A percentile compares a stretch with the other conserved stretches of the same genome.
phyloP scores from a whole-genome alignment of 2,113 vertebrate species.

The Oryzias javanicus region DNA sequence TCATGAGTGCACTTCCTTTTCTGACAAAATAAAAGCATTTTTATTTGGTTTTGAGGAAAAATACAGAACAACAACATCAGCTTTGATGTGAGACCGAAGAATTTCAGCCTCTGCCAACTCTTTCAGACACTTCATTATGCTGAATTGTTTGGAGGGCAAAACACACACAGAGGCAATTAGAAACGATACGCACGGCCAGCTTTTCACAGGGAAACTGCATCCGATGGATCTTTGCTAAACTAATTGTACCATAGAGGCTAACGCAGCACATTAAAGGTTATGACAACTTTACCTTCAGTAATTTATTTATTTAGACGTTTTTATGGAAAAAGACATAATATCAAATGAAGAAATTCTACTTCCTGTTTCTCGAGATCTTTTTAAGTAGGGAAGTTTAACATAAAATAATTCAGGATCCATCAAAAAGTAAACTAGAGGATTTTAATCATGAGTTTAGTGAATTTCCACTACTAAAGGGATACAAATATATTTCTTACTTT shows the following conservation, averaged over 20 bases:
- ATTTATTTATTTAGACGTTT: too few species aligned
- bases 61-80: slow-evolving; percentile 24
- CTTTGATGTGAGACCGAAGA: slow-evolving; percentile 42
- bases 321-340: too few species aligned
- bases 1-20: slow-evolving; percentile 1
- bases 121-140: slow-evolving; percentile 55
- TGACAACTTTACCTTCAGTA: too few species aligned
- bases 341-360: too few species aligned
- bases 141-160: slow-evolving; percentile 58
- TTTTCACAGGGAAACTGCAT: slow-evolving; percentile 35
- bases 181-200: slow-evolving; percentile 41
- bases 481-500: too few species aligned
- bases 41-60: slow-evolving; percentile 56
- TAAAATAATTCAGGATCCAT: too few species aligned
- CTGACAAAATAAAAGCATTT: slow-evolving; percentile 54
- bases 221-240: slow-evolving; percentile 32
- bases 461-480: too few species aligned
- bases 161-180: slow-evolving; percentile 64
- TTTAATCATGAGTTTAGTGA: too few species aligned
- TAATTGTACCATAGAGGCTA: slow-evolving; percentile 9
- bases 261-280: too few species aligned
- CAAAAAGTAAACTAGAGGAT: too few species aligned
- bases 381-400: too few species aligned
- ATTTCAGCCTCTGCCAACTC: slow-evolving; percentile 44
- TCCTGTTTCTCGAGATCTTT: too few species aligned